A percentile compares a stretch with the other conserved stretches of the same genome.
These are phyloP conservation scores for Cheilosia grossa DNA, from an alignment of 2,888 invertebrate species.

Conservation along the genomic window DNA sequence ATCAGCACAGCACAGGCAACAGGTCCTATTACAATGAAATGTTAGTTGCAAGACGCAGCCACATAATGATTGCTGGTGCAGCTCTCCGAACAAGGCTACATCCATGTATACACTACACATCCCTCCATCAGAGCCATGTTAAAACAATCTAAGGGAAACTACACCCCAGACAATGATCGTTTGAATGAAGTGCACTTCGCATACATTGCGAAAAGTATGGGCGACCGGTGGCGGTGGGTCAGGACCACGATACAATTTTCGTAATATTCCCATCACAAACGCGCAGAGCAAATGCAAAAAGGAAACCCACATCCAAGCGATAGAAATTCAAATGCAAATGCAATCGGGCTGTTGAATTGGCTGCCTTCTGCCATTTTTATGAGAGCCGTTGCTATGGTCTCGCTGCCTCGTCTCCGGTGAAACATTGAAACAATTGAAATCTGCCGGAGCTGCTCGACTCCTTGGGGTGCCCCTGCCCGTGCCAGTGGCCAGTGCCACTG, in stretches of 20 bases:
- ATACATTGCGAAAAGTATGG: not conserved
- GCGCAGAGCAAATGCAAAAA: constrained; percentile 6
- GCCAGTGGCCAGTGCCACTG: no score
- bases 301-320: constrained; percentile 5
- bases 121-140: constrained; percentile 57
- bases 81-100: not conserved
- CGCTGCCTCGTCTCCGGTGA: not conserved
- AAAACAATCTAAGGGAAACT: constrained; percentile 75
- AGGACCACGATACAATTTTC: constrained; percentile 56
- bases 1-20: constrained; percentile 62
- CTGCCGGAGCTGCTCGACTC: not conserved
- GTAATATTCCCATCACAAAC: constrained; percentile 41
- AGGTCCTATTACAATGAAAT: constrained; percentile 71
- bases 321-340: constrained; percentile 61
- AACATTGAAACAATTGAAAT: constrained; percentile 72
- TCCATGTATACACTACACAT: not conserved
- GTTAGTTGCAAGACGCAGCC: constrained; percentile 53
- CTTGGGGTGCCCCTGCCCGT: not conserved
- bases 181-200: constrained; percentile 62
- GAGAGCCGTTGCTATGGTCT: constrained; percentile 52
- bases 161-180: constrained; percentile 73
- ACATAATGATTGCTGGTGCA: constrained; percentile 60
- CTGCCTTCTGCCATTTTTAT: constrained; percentile 60
- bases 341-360: constrained; percentile 58
- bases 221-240: constrained; percentile 21